Evolutionary conservation across 1,140 invertebrate species (phyloP).

Genomic region (Drosophila neocordata): DNA sequence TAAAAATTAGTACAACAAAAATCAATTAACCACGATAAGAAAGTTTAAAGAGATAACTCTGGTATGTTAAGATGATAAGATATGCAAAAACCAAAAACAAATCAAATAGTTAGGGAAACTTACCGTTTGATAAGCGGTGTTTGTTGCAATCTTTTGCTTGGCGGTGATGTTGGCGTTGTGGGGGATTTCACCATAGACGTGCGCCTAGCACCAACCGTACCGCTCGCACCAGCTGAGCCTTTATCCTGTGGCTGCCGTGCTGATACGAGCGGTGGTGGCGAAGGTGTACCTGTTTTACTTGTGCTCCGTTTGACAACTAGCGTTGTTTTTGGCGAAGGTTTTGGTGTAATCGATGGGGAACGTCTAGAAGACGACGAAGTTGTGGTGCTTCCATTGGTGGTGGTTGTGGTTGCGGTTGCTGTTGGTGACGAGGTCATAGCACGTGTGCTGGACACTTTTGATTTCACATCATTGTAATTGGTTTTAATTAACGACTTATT

Average conservation of each 20-base stretch:
- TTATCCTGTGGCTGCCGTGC: constrained; percentile 77
- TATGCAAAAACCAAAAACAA: constrained; percentile 19
- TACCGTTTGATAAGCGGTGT: constrained; percentile 58
- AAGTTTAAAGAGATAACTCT: constrained; percentile 34
- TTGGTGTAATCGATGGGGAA: constrained; percentile 53
- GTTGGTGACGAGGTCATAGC: constrained; percentile 32
- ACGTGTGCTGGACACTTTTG: constrained; percentile 86
- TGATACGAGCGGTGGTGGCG: constrained; percentile 46
- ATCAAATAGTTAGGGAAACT: constrained; percentile 21
- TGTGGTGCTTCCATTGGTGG: background rate
- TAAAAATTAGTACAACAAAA: constrained; percentile 47
- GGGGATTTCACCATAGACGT: constrained; percentile 49
- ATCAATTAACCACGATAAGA: constrained; percentile 52
- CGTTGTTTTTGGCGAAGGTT: constrained; percentile 33
- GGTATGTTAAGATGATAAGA: constrained; percentile 45
- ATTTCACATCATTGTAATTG: constrained; percentile 91
- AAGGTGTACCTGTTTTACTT: constrained; percentile 26
- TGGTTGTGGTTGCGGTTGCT: background rate
- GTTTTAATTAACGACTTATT: constrained; percentile 88
- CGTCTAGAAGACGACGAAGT: constrained; percentile 31
- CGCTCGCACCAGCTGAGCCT: constrained; percentile 63
- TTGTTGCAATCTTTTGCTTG: constrained; percentile 62
- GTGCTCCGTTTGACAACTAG: constrained; percentile 46
- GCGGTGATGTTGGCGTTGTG: constrained; percentile 55
- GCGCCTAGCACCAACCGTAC: constrained; percentile 29